These are phyloP conservation scores for Hermetia illucens DNA, from an alignment of 1,140 invertebrate species.

Conservation along the genomic window DNA sequence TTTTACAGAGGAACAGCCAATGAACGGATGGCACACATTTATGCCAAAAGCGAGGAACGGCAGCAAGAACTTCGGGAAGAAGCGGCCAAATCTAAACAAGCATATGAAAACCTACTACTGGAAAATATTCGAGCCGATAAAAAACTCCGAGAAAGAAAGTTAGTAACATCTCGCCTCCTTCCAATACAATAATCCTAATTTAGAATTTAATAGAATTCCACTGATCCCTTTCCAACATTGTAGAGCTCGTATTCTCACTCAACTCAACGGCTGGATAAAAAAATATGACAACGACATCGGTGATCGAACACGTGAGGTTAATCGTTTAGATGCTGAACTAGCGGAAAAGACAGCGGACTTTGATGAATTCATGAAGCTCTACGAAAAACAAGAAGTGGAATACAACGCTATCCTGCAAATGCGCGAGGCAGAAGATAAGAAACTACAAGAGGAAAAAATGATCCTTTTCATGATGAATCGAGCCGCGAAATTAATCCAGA, in stretches of 20 bases:
- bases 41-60: slow-evolving; percentile 5
- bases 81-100: slow-evolving; percentile 4
- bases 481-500: slow-evolving; percentile 8
- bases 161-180: not conserved
- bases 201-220: not conserved
- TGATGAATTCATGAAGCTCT: slow-evolving; percentile 9
- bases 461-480: slow-evolving; percentile 11
- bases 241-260: slow-evolving; percentile 9
- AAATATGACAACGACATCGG: slow-evolving; percentile 10
- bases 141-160: slow-evolving; percentile 10
- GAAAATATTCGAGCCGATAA: slow-evolving; percentile 10
- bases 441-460: slow-evolving; percentile 6
- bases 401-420: slow-evolving; percentile 4
- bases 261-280: slow-evolving; percentile 7
- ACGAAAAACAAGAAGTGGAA: slow-evolving; percentile 6
- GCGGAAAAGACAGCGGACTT: slow-evolving; percentile 6
- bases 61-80: slow-evolving; percentile 7
- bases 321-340: slow-evolving; percentile 5
- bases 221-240: not conserved
- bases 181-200: not conserved
- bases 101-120: slow-evolving; percentile 8
- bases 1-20: slow-evolving; percentile 8
- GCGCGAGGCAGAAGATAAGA: not conserved
- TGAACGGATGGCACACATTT: slow-evolving; percentile 5
- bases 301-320: slow-evolving; percentile 10